phyloP scores from a whole-genome alignment of 2,797 vertebrate genomes.

The Poeciliopsis turneri region DNA sequence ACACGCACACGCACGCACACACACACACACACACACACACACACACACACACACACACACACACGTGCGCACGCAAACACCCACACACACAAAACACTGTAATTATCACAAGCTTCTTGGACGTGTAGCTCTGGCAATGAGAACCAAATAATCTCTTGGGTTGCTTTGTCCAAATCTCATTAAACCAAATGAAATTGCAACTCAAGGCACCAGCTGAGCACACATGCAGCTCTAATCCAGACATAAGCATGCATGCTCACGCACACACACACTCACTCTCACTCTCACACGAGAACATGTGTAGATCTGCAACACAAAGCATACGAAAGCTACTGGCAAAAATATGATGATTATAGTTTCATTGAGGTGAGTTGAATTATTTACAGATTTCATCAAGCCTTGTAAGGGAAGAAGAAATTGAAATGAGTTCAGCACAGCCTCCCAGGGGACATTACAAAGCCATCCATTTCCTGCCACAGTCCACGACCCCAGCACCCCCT shows the following conservation, averaged over 20 bases:
- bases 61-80: slow-evolving; percentile 4
- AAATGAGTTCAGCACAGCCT: slow-evolving; percentile 67
- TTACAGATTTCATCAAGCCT: slow-evolving; percentile 42
- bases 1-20: slow-evolving; percentile 11
- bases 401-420: slow-evolving; percentile 52
- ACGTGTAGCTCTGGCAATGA: slow-evolving; percentile 57
- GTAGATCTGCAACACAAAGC: slow-evolving; percentile 26
- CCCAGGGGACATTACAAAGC: slow-evolving; percentile 68
- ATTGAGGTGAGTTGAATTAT: slow-evolving; percentile 34
- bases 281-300: slow-evolving; percentile 22
- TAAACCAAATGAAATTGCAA: slow-evolving; percentile 81
- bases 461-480: slow-evolving; percentile 68
- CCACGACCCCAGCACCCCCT: slow-evolving; percentile 45
- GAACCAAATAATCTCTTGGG: slow-evolving; percentile 70
- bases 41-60: too few species aligned
- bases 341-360: slow-evolving; percentile 25
- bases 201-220: slow-evolving; percentile 80
- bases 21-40: slow-evolving; percentile 19
- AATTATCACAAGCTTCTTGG: slow-evolving; percentile 70
- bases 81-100: slow-evolving; percentile 39
- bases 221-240: slow-evolving; percentile 68
- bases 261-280: slow-evolving; percentile 39
- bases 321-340: slow-evolving; percentile 29
- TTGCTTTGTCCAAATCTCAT: slow-evolving; percentile 83
- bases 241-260: slow-evolving; percentile 41